Base-by-base conservation (phyloP, 2,888 invertebrate genomes). In the Hybos culiciformis region DNA sequence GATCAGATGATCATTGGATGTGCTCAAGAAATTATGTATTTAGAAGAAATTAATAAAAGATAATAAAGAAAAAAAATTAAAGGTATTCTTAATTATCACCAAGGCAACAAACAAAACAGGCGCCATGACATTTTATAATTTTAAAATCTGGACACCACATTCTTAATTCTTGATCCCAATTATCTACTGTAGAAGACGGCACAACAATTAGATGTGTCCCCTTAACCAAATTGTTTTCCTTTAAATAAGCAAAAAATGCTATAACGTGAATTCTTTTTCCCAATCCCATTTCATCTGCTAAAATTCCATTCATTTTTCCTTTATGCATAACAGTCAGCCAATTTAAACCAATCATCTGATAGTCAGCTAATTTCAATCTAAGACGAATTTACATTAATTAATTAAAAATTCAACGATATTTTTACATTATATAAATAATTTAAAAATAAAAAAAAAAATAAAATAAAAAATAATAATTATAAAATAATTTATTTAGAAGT, bases 201-300 rank as follows among this genome's bases (percentile, higher is more conserved):
- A 94, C 94, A 4, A 97, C 84, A 51, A 97, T 80, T 42, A 97
- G 70, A 69, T 94, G 93, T 0, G 92, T 88, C 11, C 81, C 84
- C 48, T 71, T 71, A 2, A 75, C 72, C 36, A 78, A 75, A 1
- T 77, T 77, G 0, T 78, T 76, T 59, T 93, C 86, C 63, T 90
- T 83, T 14, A 96, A 69, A 60, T 93, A 84, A 0, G 91, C 85
- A 1, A 93, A 70, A 66, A 92, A 92, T 0, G 92, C 79, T 50
- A 93, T 90, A n/a, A 91, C 82, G 63, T 93, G 92, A 49, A 93
- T 80, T 0, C 92, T 93, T 68, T 93, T 93, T 5, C 92, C 92
- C 3, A 93, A 69, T 1, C 92, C 92, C 96, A 97, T 97, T 70
- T 97, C 96, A 62, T 97, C 96, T 0, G 94, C 96, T 48, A 97